A percentile compares a stretch with the other conserved stretches of the same genome.
These are phyloP conservation scores for Diorhabda carinulata DNA, from an alignment of 1,140 invertebrate species.

Conservation along the genomic window DNA sequence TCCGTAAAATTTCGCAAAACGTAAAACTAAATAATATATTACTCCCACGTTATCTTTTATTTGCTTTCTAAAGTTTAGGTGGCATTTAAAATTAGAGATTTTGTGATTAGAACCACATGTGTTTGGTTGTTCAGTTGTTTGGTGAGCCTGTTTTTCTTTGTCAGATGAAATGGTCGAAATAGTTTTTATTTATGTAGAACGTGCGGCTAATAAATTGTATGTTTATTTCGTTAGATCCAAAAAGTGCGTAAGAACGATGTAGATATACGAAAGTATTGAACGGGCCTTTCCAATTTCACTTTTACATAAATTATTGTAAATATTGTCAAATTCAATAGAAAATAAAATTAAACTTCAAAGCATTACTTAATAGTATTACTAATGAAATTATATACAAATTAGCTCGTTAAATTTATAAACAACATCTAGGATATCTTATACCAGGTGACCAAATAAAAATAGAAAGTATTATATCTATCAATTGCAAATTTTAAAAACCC, in stretches of 20 bases:
- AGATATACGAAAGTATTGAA: not conserved
- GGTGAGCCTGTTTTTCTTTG: slow-evolving; percentile 21
- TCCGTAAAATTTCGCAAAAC: too few species aligned
- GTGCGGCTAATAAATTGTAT: slow-evolving; percentile 21
- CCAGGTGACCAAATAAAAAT: too few species aligned
- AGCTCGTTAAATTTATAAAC: too few species aligned
- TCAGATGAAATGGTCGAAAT: slow-evolving; percentile 22
- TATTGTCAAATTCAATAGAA: too few species aligned
- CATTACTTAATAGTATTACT: too few species aligned
- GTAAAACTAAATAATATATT: not conserved
- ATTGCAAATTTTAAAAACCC: too few species aligned
- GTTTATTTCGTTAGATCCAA: slow-evolving; percentile 11
- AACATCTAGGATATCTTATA: too few species aligned
- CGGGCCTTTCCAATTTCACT: too few species aligned
- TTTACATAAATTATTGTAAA: too few species aligned
- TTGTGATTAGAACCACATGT: slow-evolving; percentile 23
- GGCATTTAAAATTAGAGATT: slow-evolving; percentile 21
- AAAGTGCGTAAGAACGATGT: not conserved
- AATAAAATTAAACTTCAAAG: too few species aligned
- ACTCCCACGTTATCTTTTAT: slow-evolving; percentile 14
- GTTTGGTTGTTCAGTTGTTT: slow-evolving; percentile 5
- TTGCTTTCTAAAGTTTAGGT: slow-evolving; percentile 20
- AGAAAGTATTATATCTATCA: too few species aligned
- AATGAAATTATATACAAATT: too few species aligned
- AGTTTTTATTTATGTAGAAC: slow-evolving; percentile 23